phyloP scores from a whole-genome alignment of 1,140 invertebrate genomes.

The Drosophila serrata region DNA sequence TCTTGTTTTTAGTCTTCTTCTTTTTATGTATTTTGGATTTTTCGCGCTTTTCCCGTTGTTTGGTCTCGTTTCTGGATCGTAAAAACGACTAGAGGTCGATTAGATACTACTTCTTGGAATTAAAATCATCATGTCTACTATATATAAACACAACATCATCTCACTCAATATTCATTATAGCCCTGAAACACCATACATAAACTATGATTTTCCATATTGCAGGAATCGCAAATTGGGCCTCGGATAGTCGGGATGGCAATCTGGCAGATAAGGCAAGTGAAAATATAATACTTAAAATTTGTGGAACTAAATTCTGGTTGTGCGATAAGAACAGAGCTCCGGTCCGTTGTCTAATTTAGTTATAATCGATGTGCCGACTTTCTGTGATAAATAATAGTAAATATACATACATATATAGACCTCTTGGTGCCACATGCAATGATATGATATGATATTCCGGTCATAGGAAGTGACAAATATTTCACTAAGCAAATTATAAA shows the following conservation, averaged over 20 bases:
- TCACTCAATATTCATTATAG: not conserved
- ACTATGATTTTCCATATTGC: constrained; percentile 57
- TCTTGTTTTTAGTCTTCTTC: constrained; percentile 5
- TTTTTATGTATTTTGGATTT: constrained; percentile 16
- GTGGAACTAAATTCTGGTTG: constrained; percentile 13
- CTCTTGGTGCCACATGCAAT: constrained; percentile 26
- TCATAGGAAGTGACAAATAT: constrained; percentile 38
- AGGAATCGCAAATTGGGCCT: constrained; percentile 84
- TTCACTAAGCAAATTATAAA: constrained; percentile 52
- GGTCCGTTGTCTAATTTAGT: constrained; percentile 53
- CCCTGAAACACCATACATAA: constrained; percentile 6
- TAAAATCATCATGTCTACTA: constrained; percentile 23
- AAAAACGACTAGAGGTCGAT: constrained; percentile 32
- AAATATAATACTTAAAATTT: constrained; percentile 18
- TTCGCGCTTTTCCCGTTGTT: constrained; percentile 28
- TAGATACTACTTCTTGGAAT: constrained; percentile 21
- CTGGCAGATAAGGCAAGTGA: constrained; percentile 84
- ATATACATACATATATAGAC: not conserved
- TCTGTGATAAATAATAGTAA: constrained; percentile 27
- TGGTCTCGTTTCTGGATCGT: constrained; percentile 42
- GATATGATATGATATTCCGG: constrained; percentile 2
- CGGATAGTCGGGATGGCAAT: constrained; percentile 82
- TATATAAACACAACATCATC: constrained; percentile 11
- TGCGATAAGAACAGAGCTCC: constrained; percentile 40
- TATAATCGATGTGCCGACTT: constrained; percentile 53